A percentile compares a stretch with the other conserved stretches of the same genome.
phyloP scores from a whole-genome alignment of 1,140 invertebrate genomes.

The Lasioglossum baleicum region DNA sequence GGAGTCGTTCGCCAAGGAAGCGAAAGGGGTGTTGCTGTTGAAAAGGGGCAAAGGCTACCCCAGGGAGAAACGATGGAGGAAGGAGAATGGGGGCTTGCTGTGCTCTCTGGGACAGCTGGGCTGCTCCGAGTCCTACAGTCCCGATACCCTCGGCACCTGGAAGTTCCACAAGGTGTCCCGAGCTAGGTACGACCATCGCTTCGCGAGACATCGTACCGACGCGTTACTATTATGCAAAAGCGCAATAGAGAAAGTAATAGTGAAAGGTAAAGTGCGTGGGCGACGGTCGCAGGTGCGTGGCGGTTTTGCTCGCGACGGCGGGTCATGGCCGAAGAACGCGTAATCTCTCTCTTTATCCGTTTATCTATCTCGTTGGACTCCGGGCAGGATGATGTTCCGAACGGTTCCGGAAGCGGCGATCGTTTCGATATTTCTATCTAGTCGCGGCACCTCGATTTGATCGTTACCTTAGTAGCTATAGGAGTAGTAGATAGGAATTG shows the following conservation, averaged over 20 bases:
- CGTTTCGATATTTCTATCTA: too few species aligned
- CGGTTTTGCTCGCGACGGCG: constrained; percentile 23
- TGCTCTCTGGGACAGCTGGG: constrained; percentile 71
- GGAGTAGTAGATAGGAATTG: too few species aligned
- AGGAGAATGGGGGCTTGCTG: constrained; percentile 67
- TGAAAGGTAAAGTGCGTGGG: constrained; percentile 73
- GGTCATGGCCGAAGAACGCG: constrained; percentile 42
- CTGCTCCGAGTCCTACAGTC: constrained; percentile 70
- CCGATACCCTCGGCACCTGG: constrained; percentile 75
- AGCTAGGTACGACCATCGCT: constrained; percentile 64
- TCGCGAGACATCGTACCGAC: background rate
- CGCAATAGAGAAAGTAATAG: constrained; percentile 72
- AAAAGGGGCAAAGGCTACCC: constrained; percentile 44
- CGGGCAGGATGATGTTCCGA: too few species aligned
- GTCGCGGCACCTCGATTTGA: too few species aligned
- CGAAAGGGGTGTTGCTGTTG: constrained; percentile 55
- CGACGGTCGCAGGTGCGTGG: constrained; percentile 69
- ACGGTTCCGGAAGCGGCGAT: too few species aligned
- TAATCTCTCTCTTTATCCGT: constrained; percentile 13
- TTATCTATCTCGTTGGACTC: too few species aligned
- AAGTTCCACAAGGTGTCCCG: constrained; percentile 71
- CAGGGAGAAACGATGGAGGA: constrained; percentile 66
- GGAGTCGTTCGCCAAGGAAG: constrained; percentile 47
- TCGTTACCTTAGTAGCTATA: too few species aligned
- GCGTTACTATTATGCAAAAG: constrained; percentile 56